phyloP scores from a whole-genome alignment of 2,113 vertebrate genomes.

The Heteronetta atricapilla region DNA sequence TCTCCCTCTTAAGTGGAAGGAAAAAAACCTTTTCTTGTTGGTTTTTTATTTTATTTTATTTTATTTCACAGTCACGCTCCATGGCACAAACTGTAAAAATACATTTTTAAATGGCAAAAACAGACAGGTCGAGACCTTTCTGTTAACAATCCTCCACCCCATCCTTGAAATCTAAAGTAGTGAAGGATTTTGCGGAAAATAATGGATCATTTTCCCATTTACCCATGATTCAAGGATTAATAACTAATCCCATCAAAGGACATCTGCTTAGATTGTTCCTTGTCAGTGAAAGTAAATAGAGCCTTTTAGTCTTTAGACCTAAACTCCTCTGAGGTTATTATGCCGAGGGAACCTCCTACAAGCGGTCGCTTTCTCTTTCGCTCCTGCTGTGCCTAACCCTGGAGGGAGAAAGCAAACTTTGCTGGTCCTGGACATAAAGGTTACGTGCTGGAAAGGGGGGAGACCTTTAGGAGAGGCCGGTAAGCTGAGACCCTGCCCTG shows the following conservation, averaged over 20 bases:
- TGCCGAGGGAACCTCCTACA: constrained; percentile 42
- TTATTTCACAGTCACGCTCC: background rate
- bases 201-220: constrained; percentile 75
- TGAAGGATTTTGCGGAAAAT: constrained; percentile 58
- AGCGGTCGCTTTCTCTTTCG: constrained; percentile 16
- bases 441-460: constrained; percentile 32
- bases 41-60: background rate
- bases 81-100: background rate
- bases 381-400: constrained; percentile 59
- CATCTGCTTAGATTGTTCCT: constrained; percentile 74
- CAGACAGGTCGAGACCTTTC: background rate
- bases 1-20: rapidly evolving
- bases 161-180: constrained; percentile 3
- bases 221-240: constrained; percentile 64
- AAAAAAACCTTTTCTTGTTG: background rate
- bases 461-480: background rate
- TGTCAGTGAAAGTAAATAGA: constrained; percentile 71
- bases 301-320: constrained; percentile 64
- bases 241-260: constrained; percentile 77
- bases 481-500: constrained; percentile 8
- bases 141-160: background rate
- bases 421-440: constrained; percentile 42
- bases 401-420: constrained; percentile 68
- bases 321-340: constrained; percentile 59
- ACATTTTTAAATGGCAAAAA: background rate